phyloP scores from a whole-genome alignment of 2,797 vertebrate species.

The Oreonectes daqikongensis region DNA sequence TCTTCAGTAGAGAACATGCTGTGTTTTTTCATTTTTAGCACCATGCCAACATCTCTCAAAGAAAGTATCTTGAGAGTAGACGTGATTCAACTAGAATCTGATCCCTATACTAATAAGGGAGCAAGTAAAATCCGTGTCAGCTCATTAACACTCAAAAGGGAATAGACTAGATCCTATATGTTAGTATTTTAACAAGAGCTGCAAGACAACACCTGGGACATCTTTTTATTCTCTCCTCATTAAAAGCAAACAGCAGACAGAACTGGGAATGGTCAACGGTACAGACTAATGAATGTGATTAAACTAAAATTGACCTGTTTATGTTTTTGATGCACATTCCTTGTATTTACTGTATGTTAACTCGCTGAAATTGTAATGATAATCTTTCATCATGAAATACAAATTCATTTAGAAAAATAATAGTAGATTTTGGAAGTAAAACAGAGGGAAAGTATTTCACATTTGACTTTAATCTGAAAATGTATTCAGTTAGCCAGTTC shows the following conservation, averaged over 20 bases:
- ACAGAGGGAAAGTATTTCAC: no score
- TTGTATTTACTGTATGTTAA: no score
- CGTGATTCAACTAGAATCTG: constrained; percentile 10
- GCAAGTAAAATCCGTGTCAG: constrained; percentile 38
- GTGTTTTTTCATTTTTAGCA: not conserved
- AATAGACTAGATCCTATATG: constrained; percentile 11
- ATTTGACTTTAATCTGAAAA: no score
- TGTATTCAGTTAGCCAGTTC: not conserved
- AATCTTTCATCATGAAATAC: no score
- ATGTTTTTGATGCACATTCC: no score
- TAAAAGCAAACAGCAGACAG: not conserved
- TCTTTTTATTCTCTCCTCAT: constrained; percentile 15
- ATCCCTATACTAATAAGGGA: constrained; percentile 22
- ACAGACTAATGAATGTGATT: no score
- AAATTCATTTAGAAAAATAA: no score
- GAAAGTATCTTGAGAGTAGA: not conserved
- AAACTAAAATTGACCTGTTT: no score
- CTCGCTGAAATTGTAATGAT: no score
- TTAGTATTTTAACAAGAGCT: constrained; percentile 22
- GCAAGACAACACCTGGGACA: constrained; percentile 14
- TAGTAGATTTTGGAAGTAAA: no score
- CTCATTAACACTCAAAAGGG: constrained; percentile 29
- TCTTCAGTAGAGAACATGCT: not conserved
- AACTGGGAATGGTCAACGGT: no score
- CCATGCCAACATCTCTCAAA: not conserved